phyloP scores from a whole-genome alignment of 30 jellyfish, hydroid and myxozoan genomes.

The Euphysa ruthae region DNA sequence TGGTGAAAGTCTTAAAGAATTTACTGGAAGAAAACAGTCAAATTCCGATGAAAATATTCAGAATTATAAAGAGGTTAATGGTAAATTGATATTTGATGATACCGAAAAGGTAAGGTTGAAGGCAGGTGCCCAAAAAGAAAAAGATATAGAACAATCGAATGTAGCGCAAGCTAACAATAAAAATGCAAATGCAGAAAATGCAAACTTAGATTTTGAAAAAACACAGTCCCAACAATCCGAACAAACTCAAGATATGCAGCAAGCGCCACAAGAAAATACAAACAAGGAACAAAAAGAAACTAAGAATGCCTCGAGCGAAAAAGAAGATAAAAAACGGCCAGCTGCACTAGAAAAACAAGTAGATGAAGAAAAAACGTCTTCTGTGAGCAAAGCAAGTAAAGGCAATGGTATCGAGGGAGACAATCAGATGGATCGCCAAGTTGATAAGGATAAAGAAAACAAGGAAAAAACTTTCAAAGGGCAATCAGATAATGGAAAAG shows the following conservation, averaged over 20 bases:
- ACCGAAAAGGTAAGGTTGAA: conserved; percentile 9
- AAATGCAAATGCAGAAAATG: conserved; percentile 11
- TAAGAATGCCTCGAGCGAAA: background rate
- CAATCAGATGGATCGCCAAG: no score
- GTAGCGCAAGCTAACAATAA: conserved; percentile 5
- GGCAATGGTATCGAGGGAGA: no score
- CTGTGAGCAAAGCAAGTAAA: no score
- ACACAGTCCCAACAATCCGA: background rate
- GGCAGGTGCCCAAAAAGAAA: background rate
- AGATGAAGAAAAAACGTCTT: background rate
- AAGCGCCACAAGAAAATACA: no score
- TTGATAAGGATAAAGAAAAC: background rate
- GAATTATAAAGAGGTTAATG: conserved; percentile 2
- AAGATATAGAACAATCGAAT: background rate
- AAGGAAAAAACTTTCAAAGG: conserved; percentile 7
- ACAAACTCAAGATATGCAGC: no score
- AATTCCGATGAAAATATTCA: background rate
- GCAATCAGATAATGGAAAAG: conserved; percentile 16
- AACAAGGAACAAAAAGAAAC: conserved; percentile 13
- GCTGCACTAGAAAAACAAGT: background rate
- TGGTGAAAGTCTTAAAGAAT: background rate
- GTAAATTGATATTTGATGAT: background rate
- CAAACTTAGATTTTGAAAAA: background rate
- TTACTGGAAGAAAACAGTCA: background rate
- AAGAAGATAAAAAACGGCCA: background rate